Conservation (phyloP, 2,113 vertebrate genomes). For the Notiomystis cincta region DNA sequence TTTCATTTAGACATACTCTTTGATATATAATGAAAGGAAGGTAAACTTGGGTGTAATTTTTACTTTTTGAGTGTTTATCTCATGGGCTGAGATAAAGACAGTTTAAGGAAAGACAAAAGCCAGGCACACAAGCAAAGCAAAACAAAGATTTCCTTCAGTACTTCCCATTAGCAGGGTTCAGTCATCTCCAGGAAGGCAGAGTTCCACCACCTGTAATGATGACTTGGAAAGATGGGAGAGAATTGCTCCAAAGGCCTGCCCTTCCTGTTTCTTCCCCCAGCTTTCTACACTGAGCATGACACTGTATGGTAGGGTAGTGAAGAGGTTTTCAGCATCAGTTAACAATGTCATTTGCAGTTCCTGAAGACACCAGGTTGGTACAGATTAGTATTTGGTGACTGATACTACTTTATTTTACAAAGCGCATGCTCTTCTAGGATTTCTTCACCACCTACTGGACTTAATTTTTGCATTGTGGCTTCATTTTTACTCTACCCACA, state of each 20-base stretch:
- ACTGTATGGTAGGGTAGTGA: fast-evolving
- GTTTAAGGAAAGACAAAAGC: not conserved
- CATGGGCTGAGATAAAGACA: not conserved
- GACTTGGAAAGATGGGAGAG: not conserved
- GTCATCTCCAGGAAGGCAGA: not conserved
- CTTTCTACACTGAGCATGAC: not conserved
- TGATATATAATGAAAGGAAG: not conserved
- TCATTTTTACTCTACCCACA: not conserved
- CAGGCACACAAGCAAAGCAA: fast-evolving
- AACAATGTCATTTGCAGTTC: not conserved
- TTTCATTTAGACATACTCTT: not conserved
- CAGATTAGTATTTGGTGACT: not conserved
- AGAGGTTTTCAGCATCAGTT: not conserved
- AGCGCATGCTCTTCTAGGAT: not conserved
- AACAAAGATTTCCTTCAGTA: not conserved
- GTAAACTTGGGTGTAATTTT: not conserved
- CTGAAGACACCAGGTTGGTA: not conserved
- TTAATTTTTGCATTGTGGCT: not conserved
- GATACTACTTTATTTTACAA: not conserved
- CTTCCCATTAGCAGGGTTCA: not conserved
- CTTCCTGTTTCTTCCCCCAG: not conserved
- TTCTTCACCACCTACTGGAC: not conserved
- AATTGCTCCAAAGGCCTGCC: too few relatives aligned
- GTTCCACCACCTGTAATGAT: fast-evolving
- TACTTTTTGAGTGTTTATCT: not conserved